phyloP scores from a whole-genome alignment of 2,888 invertebrate species.

The Acleris laterana region DNA sequence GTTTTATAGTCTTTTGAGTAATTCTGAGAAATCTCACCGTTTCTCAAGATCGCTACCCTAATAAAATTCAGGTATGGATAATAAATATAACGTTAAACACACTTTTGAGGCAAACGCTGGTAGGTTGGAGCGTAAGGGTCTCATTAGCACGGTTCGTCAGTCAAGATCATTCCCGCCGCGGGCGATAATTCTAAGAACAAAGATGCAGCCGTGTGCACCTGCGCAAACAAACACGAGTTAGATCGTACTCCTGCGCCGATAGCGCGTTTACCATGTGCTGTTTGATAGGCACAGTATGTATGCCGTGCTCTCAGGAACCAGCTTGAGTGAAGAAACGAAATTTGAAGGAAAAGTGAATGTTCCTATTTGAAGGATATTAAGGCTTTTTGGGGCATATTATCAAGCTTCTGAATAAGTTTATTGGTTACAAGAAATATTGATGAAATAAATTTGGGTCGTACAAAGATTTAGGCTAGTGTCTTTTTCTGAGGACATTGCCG shows the following conservation, averaged over 20 bases:
- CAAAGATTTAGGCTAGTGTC: too few relatives aligned
- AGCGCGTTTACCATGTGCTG: slow-evolving; percentile 26
- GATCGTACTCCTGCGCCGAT: slow-evolving; percentile 29
- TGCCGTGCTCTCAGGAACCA: neutral
- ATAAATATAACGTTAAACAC: slow-evolving; percentile 9
- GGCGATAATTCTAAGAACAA: slow-evolving; percentile 80
- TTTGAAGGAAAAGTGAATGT: neutral
- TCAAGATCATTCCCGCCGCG: slow-evolving; percentile 53
- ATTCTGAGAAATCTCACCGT: slow-evolving; percentile 16
- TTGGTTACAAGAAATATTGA: too few relatives aligned
- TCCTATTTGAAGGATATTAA: too few relatives aligned
- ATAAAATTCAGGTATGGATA: slow-evolving; percentile 26
- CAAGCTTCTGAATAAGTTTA: too few relatives aligned
- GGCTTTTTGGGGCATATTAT: too few relatives aligned
- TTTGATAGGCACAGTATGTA: neutral
- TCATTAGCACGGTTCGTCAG: slow-evolving; percentile 41
- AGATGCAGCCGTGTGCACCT: slow-evolving; percentile 67
- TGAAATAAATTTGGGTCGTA: too few relatives aligned
- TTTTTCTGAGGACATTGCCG: too few relatives aligned
- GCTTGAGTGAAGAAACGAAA: neutral
- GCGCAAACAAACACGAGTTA: slow-evolving; percentile 63
- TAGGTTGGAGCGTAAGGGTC: slow-evolving; percentile 14
- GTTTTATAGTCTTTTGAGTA: neutral
- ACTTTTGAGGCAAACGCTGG: neutral
- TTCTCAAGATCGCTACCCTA: slow-evolving; percentile 7